Percentiles rank a stretch among this genome's conserved stretches.
These are phyloP conservation scores for Promerops cafer DNA, from an alignment of 2,113 vertebrate genomes.

Conservation along the genomic window DNA sequence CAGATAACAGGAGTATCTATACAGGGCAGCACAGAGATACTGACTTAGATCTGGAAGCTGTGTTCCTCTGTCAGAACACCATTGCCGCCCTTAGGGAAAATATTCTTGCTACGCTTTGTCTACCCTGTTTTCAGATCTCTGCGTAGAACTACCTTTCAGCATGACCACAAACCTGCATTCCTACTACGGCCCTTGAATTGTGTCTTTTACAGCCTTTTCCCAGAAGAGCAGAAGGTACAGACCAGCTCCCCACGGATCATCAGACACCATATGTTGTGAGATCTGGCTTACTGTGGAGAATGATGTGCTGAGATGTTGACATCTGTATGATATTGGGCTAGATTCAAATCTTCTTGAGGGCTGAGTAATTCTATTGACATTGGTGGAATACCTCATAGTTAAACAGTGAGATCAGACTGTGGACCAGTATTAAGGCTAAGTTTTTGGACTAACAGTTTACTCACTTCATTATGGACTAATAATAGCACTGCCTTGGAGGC, in stretches of 20 bases:
- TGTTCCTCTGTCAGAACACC: not conserved
- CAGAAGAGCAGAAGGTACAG: not conserved
- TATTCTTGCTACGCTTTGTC: not conserved
- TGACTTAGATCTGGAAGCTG: not conserved
- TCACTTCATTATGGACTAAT: not conserved
- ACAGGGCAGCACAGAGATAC: not conserved
- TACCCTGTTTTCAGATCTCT: not conserved
- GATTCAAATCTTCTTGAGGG: not conserved
- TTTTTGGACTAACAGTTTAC: not conserved
- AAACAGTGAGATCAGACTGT: not conserved
- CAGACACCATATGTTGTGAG: not conserved
- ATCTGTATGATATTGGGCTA: rapidly evolving
- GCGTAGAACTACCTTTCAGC: not conserved
- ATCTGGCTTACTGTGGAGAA: not conserved
- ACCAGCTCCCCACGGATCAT: not conserved
- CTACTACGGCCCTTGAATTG: not conserved
- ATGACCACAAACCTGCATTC: not conserved
- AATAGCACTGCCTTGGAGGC: not conserved
- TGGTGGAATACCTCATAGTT: not conserved
- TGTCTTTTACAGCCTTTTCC: not conserved
- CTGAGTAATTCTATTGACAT: not conserved
- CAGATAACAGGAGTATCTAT: not conserved
- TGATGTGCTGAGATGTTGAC: not conserved
- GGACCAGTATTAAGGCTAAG: not conserved
- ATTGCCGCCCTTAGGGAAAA: not conserved